Percentiles rank a stretch among this genome's conserved stretches.
phyloP scores from a whole-genome alignment of 37 sponge, comb jelly and placozoan species.

The Petrosia ficiformis region DNA sequence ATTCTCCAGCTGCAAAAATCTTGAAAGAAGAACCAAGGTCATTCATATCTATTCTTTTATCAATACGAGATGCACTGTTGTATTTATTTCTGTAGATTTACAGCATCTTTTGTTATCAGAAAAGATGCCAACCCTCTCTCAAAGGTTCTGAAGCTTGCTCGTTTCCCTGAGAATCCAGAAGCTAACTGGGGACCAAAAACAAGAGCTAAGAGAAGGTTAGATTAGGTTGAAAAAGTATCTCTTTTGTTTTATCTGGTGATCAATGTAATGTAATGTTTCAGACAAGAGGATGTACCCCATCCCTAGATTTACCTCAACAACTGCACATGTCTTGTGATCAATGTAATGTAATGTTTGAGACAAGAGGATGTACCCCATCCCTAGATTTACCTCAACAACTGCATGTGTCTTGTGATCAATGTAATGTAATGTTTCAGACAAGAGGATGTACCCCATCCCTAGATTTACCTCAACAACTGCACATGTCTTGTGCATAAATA shows the following conservation, averaged over 20 bases:
- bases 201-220: conserved; percentile 85
- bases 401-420: too few relatives aligned
- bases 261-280: too few relatives aligned
- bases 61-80: not conserved
- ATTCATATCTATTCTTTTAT: not conserved
- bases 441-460: too few relatives aligned
- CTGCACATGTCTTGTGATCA: too few relatives aligned
- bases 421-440: too few relatives aligned
- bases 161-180: conserved; percentile 93
- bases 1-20: conserved; percentile 68
- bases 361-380: not conserved
- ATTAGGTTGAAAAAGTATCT: not conserved
- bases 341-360: not conserved
- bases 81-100: conserved; percentile 30
- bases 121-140: conserved; percentile 86
- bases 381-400: too few relatives aligned
- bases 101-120: conserved; percentile 65
- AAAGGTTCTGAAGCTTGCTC: conserved; percentile 52
- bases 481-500: too few relatives aligned
- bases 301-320: too few relatives aligned
- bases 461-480: too few relatives aligned
- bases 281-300: too few relatives aligned
- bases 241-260: too few relatives aligned
- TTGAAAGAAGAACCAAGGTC: conserved; percentile 75
- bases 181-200: conserved; percentile 99